A percentile compares a stretch with the other conserved stretches of the same genome.
These are phyloP conservation scores for Pseudomyrmex flavicornis DNA, from an alignment of 1,140 invertebrate genomes.

Conservation along the genomic window DNA sequence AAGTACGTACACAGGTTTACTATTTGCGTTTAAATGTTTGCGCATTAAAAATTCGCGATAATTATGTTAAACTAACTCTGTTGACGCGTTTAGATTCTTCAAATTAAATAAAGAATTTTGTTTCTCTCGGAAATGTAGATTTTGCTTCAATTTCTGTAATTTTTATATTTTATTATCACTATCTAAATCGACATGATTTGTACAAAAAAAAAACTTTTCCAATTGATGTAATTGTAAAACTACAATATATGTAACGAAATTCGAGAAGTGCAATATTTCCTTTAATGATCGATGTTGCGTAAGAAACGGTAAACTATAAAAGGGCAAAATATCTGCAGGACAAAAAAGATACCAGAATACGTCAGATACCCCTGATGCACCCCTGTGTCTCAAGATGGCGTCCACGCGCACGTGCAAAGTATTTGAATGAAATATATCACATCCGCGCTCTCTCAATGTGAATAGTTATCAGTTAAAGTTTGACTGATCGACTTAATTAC, in stretches of 20 bases:
- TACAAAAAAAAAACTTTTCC: neutral
- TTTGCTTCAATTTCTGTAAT: too few relatives aligned
- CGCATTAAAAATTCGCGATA: neutral
- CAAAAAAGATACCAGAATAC: neutral
- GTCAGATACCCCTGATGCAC: neutral
- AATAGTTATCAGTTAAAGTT: neutral
- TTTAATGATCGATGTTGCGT: neutral
- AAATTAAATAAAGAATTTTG: conserved; percentile 6
- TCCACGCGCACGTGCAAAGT: conserved; percentile 25
- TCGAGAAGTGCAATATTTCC: neutral
- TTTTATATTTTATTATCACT: too few relatives aligned
- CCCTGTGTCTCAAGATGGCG: conserved; percentile 45
- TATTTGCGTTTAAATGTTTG: neutral
- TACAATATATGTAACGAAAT: neutral
- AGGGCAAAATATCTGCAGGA: neutral
- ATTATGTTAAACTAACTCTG: neutral
- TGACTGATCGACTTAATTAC: too few relatives aligned
- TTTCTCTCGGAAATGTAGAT: too few relatives aligned
- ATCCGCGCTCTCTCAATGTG: neutral
- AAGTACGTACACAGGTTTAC: neutral
- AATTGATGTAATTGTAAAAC: too few relatives aligned
- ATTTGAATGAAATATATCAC: conserved; percentile 20
- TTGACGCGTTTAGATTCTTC: too few relatives aligned
- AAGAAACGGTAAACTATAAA: neutral
- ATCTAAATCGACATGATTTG: neutral